Percentiles rank a stretch among this genome's conserved stretches.
These are phyloP conservation scores for Eupeodes luniger DNA, from an alignment of 2,888 invertebrate species.

Conservation along the genomic window DNA sequence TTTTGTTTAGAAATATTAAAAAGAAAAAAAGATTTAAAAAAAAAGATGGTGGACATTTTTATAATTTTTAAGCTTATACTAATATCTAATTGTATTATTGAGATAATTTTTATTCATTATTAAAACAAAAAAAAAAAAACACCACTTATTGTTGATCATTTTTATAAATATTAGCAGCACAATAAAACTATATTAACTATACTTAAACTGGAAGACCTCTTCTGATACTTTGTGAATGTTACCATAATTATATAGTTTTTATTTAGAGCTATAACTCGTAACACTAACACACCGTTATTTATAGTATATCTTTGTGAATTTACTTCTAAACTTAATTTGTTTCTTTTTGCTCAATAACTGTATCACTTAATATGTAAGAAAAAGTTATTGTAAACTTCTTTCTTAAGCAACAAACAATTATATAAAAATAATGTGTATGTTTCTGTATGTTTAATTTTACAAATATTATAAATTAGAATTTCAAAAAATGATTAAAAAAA, in stretches of 20 bases:
- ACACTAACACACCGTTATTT: conserved; percentile 51
- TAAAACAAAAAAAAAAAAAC: background rate
- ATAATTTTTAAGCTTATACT: conserved; percentile 51
- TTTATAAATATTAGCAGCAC: conserved; percentile 41
- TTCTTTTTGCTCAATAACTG: conserved; percentile 30
- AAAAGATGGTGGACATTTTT: conserved; percentile 18
- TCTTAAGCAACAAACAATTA: background rate
- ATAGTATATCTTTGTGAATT: conserved; percentile 17
- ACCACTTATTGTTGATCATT: conserved; percentile 24
- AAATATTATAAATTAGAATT: conserved; percentile 43
- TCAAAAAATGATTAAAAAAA: conserved; percentile 4
- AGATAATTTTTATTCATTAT: conserved; percentile 23
- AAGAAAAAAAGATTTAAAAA: conserved; percentile 5
- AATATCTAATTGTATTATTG: conserved; percentile 23
- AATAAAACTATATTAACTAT: conserved; percentile 30
- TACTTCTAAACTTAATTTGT: conserved; percentile 4
- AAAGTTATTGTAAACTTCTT: conserved; percentile 43
- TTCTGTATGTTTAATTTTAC: conserved; percentile 46
- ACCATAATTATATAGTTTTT: conserved; percentile 16
- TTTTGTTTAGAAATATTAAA: conserved; percentile 1
- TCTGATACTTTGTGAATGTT: conserved; percentile 37
- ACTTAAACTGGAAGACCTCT: background rate
- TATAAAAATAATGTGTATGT: conserved; percentile 50
- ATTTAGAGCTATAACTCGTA: conserved; percentile 8
- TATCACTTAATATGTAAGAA: conserved; percentile 39